Evolutionary conservation across 2,888 invertebrate genomes (phyloP), one percentile per base, ranked within the genome.

Genomic region (Ornithoptera alexandrae): DNA sequence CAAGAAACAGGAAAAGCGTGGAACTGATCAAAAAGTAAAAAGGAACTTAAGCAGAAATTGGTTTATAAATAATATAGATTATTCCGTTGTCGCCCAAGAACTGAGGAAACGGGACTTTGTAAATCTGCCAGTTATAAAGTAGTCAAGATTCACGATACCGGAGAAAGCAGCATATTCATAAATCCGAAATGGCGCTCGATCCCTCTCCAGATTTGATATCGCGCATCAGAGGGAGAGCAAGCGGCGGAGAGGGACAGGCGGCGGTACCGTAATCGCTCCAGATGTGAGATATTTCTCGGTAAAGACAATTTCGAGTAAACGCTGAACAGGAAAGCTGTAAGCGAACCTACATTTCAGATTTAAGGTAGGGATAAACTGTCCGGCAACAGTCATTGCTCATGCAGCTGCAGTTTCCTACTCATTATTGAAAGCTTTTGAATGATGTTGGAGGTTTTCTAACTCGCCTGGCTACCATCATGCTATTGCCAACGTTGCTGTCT

Each of bases 181-280:
- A 66, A 70, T 68, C 63, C 65, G 59, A 70, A 70, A 72, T 70
- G 64, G 42, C 64, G 24, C 24, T 53, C 53, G 42, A 69, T 62
- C 58, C 50, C 36, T 64, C 60, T 65, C 56, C 61, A 65, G 63
- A 60, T 58, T 63, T 56, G 42, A 39, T 18, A 30, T 17, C n/a
- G 50, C 46, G 57, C 15, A 61, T 60, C 20, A 36, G 65, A 72
- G 17, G 42, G 65, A 57, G 64, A 72, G n/a, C 18, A 58, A 2
- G 24, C 0, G 15, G 7, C 12, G 7, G 24, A 69, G 67, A 39
- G 65, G 50, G 69, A 71, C 65, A 53, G 64, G 36, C 22, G 53
- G 15, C 18, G 61, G 46, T 72, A 72, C 72, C 72, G 72, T 72
- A 70, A 72, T 65, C 72, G 70, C 68, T 70, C 70, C 70, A 70